Conservation (phyloP, 2,888 invertebrate species). For the Aelia acuminata region DNA sequence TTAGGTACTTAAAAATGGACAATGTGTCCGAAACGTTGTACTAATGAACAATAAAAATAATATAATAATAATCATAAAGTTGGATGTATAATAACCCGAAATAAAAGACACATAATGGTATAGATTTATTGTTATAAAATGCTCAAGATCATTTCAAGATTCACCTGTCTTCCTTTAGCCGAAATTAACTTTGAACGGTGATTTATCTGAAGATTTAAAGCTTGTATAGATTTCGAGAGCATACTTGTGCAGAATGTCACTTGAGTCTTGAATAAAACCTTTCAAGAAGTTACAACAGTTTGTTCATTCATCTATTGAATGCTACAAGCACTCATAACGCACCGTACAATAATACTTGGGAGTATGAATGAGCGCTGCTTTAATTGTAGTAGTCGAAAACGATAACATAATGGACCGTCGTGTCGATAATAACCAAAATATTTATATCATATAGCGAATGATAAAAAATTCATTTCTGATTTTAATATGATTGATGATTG, state of each 20-base stretch:
- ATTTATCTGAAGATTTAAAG: background rate
- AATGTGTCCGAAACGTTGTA: too few species aligned
- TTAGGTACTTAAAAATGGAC: too few species aligned
- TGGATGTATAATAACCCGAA: too few species aligned
- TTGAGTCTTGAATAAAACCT: background rate
- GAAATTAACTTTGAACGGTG: background rate
- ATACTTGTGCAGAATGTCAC: background rate
- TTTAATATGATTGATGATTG: too few species aligned
- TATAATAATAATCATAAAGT: too few species aligned
- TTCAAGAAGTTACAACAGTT: conserved; percentile 7
- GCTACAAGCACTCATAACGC: background rate
- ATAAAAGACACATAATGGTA: too few species aligned
- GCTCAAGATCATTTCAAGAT: too few species aligned
- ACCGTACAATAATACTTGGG: background rate
- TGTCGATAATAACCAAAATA: background rate
- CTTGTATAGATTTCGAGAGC: background rate
- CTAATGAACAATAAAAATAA: too few species aligned
- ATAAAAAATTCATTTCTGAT: too few species aligned
- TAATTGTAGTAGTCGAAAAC: background rate
- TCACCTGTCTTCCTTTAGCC: too few species aligned
- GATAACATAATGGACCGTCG: background rate
- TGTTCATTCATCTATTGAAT: background rate
- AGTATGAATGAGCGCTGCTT: background rate
- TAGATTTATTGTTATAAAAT: too few species aligned
- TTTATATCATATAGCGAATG: too few species aligned